Conservation (phyloP, 2,797 vertebrate species). For the Rallus crepitans region DNA sequence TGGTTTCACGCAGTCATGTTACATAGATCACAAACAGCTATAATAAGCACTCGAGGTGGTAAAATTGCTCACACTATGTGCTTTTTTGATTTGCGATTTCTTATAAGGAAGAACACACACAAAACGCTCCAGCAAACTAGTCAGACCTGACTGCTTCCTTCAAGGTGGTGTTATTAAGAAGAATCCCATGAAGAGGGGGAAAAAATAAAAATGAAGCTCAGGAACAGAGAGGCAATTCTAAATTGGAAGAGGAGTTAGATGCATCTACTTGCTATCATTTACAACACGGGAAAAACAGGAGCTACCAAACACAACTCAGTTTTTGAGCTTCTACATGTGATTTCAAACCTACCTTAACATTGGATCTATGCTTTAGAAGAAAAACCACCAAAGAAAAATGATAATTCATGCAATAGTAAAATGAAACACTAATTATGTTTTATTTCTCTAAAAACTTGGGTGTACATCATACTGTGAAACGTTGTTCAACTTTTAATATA, state of each 20-base stretch:
- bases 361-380: not conserved
- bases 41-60: not conserved
- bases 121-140: not conserved
- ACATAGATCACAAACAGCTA: not conserved
- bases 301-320: not conserved
- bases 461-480: not conserved
- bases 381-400: not conserved
- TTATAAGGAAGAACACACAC: not conserved
- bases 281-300: not conserved
- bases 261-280: not conserved
- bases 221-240: not conserved
- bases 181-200: not conserved
- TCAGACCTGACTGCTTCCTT: not conserved
- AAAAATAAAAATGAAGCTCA: not conserved
- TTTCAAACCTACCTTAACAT: not conserved
- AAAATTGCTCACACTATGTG: not conserved
- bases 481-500: not conserved
- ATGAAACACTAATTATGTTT: not conserved
- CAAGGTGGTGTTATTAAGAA: not conserved
- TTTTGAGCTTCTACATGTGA: not conserved
- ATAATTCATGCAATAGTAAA: not conserved
- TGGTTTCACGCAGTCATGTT: not conserved
- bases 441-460: not conserved
- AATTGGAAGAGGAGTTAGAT: not conserved
- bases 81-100: not conserved